Evolutionary conservation across 2,797 vertebrate species (phyloP).

Genomic region (Meriones psammophilus): DNA sequence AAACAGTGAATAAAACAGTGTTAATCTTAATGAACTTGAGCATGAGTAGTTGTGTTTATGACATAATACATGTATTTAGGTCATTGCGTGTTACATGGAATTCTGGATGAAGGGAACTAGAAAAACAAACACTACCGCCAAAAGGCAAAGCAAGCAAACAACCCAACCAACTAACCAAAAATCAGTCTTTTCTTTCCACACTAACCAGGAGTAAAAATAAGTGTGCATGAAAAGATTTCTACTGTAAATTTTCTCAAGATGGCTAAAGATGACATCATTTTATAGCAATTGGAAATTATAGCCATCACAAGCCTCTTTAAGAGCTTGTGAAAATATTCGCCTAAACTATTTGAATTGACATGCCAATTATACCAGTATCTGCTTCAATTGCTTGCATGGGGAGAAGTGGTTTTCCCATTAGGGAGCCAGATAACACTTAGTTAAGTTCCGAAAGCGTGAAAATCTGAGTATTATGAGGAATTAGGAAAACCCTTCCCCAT

Average conservation of each 20-base stretch:
- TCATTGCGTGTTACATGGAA: neutral
- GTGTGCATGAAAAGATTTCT: neutral
- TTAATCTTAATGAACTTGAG: constrained; percentile 52
- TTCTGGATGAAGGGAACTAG: constrained; percentile 37
- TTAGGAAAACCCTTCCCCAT: constrained; percentile 55
- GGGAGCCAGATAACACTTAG: neutral
- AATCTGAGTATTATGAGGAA: constrained; percentile 64
- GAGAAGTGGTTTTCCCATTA: constrained; percentile 71
- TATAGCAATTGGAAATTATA: constrained; percentile 26
- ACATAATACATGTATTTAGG: neutral
- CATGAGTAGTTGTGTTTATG: neutral
- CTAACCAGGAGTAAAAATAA: neutral
- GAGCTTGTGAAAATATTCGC: constrained; percentile 62
- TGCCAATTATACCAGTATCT: constrained; percentile 61
- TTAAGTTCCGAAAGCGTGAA: constrained; percentile 58
- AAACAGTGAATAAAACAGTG: neutral
- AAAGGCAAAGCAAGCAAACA: neutral
- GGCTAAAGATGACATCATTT: constrained; percentile 39
- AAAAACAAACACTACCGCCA: neutral
- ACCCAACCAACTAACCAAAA: neutral
- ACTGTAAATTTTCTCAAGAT: constrained; percentile 42
- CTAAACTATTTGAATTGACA: constrained; percentile 39
- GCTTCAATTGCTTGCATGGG: constrained; percentile 58
- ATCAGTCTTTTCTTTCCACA: neutral
- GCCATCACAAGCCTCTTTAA: constrained; percentile 37